Evolutionary conservation across 2,797 vertebrate genomes (phyloP), one percentile per base, ranked within the genome.

Genomic region (Pipistrellus kuhlii): DNA sequence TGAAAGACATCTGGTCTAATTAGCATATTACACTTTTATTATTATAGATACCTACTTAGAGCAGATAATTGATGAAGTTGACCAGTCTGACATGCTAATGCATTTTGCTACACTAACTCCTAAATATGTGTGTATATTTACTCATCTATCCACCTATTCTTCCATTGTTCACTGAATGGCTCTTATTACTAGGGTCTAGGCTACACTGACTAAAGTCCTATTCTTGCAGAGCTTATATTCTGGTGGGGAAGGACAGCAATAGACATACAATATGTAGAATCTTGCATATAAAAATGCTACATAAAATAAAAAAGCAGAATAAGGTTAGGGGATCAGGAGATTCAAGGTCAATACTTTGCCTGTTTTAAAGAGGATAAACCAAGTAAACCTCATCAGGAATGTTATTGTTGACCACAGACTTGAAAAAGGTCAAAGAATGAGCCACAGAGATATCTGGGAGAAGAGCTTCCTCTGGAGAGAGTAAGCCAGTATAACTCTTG

Each of bases 101-200:
- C 10, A 71, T 66, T 80, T 57, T 92, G 57, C 27, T 51, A 18
- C 35, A 32, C 5, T 75, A 80, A 83, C 51, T 77, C 68, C 6
- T 53, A 95, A 88, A 64, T 44, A 44, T 30, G 17, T 77, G 8
- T 72, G 10, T 27, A 13, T 71, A 55, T 62, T 90, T 57, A 68
- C 5, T 41, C 38, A 76, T 8, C 8, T 17, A 80, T 46, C 72
- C 14, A 95, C 27, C 9, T 59, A 38, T 13, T 95, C 17, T 71
- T 94, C 14, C 77, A 69, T 69, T 51, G 5, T 69, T 88, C 66
- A 41, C n/a, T 94, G 35, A 90, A 64, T 46, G 11, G 10, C 18
- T 81, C 13, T 21, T n/a, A 41, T 69, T 75, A 27, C 25, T 72
- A 57, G 35, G 9, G 1, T 89, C 25, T n/a, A n/a, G 35, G 35